phyloP scores from a whole-genome alignment of 2,113 vertebrate genomes.

The Notechis scutatus region DNA sequence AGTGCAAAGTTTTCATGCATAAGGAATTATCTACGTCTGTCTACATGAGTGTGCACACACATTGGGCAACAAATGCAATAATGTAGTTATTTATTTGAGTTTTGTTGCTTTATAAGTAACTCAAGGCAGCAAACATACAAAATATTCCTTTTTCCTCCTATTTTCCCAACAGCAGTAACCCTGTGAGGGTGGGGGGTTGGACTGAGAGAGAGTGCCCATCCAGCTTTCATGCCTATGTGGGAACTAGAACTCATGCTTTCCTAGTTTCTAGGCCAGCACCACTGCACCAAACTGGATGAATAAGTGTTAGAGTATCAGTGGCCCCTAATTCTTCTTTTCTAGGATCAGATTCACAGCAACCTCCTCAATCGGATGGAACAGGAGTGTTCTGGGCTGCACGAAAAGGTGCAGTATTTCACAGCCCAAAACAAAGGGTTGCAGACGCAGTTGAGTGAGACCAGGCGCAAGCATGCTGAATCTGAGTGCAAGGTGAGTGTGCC shows the following conservation, averaged over 20 bases:
- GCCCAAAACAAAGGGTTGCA: constrained; percentile 89
- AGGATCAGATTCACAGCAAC: constrained; percentile 87
- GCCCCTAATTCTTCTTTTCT: background rate
- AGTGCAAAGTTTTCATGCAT: background rate
- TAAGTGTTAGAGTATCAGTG: background rate
- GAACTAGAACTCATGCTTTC: background rate
- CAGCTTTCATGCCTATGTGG: background rate
- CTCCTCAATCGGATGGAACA: constrained; percentile 81
- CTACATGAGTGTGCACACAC: background rate
- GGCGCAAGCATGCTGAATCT: constrained; percentile 83
- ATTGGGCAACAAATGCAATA: background rate
- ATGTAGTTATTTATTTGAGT: background rate
- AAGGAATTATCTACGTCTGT: background rate
- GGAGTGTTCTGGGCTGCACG: constrained; percentile 80
- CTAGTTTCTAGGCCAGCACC: background rate
- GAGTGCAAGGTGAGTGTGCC: constrained; percentile 76
- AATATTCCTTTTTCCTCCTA: background rate
- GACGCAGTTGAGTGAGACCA: constrained; percentile 85
- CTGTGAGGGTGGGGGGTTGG: background rate
- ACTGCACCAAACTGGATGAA: background rate
- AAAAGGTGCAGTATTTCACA: constrained; percentile 79
- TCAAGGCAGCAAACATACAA: background rate
- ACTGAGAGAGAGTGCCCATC: background rate
- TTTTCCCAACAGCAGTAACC: background rate
- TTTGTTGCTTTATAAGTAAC: background rate